phyloP scores from a whole-genome alignment of 2,113 vertebrate genomes.

The Oxyura jamaicensis region DNA sequence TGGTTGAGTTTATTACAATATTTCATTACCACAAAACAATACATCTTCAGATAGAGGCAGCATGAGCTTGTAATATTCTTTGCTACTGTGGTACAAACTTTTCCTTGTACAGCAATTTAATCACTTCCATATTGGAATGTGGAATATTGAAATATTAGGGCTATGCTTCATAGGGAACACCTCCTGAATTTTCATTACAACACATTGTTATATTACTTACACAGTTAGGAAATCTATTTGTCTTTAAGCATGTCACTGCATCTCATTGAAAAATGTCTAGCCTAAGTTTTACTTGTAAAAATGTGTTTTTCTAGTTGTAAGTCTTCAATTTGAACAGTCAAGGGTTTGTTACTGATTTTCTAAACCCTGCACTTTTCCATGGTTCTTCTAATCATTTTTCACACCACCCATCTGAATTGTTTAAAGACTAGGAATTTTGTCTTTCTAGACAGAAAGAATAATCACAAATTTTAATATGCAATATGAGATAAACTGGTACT shows the following conservation, averaged over 20 bases:
- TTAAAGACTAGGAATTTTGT: neutral
- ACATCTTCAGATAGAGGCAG: constrained; percentile 8
- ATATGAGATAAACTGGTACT: neutral
- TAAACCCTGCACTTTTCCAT: neutral
- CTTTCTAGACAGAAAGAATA: neutral
- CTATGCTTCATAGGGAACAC: constrained; percentile 5
- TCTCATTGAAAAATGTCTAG: neutral
- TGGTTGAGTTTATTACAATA: neutral
- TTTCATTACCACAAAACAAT: constrained; percentile 33
- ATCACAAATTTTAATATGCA: neutral
- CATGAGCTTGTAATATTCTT: neutral
- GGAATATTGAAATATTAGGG: constrained; percentile 9
- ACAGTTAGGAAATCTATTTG: constrained; percentile 16
- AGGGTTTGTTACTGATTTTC: neutral
- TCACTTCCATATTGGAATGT: neutral
- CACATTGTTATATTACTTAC: constrained; percentile 5
- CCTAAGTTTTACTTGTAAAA: neutral
- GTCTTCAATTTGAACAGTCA: neutral
- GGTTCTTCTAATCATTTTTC: neutral
- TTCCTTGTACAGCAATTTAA: constrained; percentile 37
- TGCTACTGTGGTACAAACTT: neutral
- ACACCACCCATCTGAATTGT: neutral
- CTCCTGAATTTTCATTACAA: constrained; percentile 14
- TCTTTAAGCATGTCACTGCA: constrained; percentile 8
- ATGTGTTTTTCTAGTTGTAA: neutral